These are phyloP conservation scores for Heterodera filipjevi DNA, from an alignment of 2,888 invertebrate genomes.

Conservation along the genomic window DNA sequence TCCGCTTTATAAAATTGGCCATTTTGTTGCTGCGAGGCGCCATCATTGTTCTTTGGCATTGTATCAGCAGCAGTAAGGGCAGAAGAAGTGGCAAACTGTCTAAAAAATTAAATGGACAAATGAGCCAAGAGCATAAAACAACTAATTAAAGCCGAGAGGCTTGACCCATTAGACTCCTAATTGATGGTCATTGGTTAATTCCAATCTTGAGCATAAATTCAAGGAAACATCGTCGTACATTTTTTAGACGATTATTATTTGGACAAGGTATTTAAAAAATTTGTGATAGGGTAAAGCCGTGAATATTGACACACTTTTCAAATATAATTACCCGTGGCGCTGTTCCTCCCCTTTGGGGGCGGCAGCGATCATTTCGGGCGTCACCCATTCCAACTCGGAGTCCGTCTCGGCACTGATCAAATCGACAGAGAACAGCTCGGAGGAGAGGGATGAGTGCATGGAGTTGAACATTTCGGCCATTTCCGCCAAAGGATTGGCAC, in stretches of 20 bases:
- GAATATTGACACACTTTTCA: no score
- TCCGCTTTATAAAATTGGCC: constrained; percentile 46
- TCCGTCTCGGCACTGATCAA: constrained; percentile 58
- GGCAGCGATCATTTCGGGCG: constrained; percentile 44
- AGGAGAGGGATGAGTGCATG: constrained; percentile 62
- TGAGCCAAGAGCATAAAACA: neutral
- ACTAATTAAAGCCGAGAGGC: no score
- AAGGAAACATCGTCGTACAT: no score
- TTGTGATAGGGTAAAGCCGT: no score
- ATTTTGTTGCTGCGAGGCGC: neutral
- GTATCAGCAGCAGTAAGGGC: neutral
- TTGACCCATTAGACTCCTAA: no score
- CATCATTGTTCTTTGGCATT: neutral
- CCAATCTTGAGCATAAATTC: no score
- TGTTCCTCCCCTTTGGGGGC: constrained; percentile 3
- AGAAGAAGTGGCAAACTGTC: neutral
- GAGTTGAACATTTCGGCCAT: constrained; percentile 52
- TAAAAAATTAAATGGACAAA: neutral
- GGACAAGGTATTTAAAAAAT: no score
- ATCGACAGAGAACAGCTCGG: constrained; percentile 61
- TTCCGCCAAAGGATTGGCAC: constrained; percentile 11
- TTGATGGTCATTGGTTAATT: no score
- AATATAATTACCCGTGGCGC: constrained; percentile 3
- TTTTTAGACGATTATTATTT: no score
- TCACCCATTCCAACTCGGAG: constrained; percentile 63